Conservation (phyloP, 1,140 invertebrate genomes). For the Trachymyrmex cornetzi region DNA sequence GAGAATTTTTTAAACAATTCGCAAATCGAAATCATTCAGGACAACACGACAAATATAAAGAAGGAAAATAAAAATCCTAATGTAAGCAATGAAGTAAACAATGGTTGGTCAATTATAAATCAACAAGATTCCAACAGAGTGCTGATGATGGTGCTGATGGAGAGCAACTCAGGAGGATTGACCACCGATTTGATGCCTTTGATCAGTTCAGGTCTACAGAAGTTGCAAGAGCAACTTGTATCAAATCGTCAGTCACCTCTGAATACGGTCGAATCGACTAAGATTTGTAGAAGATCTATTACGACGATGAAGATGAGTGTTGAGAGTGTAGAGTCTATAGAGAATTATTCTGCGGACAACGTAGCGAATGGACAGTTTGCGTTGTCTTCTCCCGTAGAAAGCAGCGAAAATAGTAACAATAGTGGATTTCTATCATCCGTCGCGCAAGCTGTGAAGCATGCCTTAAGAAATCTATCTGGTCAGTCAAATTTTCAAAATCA, state of each 20-base stretch:
- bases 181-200: conserved; percentile 75
- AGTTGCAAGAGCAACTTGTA: conserved; percentile 70
- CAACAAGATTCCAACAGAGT: conserved; percentile 70
- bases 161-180: conserved; percentile 62
- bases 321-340: conserved; percentile 11
- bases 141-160: conserved; percentile 81
- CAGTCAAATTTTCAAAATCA: conserved; percentile 24
- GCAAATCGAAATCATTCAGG: not conserved
- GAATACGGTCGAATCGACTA: not conserved
- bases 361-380: not conserved
- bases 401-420: not conserved
- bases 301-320: conserved; percentile 66
- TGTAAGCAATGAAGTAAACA: not conserved
- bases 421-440: conserved; percentile 78
- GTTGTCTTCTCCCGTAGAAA: conserved; percentile 4
- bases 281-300: conserved; percentile 21
- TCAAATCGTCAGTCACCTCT: conserved; percentile 7
- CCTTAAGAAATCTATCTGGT: conserved; percentile 81
- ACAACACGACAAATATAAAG: conserved; percentile 8
- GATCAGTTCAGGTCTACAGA: conserved; percentile 80
- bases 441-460: conserved; percentile 78
- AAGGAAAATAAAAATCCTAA: conserved; percentile 41
- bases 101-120: not conserved
- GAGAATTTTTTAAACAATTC: not conserved
- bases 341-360: conserved; percentile 34